phyloP scores from a whole-genome alignment of 2,888 invertebrate species.

The Ophion obscuratus region DNA sequence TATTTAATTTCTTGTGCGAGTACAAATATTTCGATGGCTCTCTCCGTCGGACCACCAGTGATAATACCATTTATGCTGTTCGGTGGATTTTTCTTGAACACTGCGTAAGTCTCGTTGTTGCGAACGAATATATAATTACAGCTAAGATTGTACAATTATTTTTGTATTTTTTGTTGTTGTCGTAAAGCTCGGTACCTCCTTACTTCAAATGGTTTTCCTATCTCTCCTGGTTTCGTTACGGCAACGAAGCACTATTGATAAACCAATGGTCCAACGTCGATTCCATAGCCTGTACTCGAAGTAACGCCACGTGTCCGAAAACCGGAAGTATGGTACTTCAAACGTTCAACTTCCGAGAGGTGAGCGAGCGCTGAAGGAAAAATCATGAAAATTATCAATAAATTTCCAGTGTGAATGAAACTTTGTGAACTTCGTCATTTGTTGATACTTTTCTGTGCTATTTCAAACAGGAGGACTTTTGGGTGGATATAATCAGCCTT shows the following conservation, averaged over 20 bases:
- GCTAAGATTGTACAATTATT: not conserved
- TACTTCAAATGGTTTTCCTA: conserved; percentile 95
- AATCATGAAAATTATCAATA: not conserved
- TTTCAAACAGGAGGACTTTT: conserved; percentile 87
- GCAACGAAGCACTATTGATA: conserved; percentile 94
- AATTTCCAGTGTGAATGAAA: not conserved
- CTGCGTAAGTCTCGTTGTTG: conserved; percentile 87
- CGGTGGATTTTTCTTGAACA: conserved; percentile 97
- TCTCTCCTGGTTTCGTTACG: conserved; percentile 96
- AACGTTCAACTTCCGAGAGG: conserved; percentile 91
- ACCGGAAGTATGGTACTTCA: conserved; percentile 92
- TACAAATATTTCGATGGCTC: conserved; percentile 93
- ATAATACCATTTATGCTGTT: conserved; percentile 97
- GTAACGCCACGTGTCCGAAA: conserved; percentile 91
- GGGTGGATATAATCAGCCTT: conserved; percentile 90
- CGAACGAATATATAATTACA: not conserved
- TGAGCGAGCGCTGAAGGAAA: conserved; percentile 78
- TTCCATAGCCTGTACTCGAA: conserved; percentile 90
- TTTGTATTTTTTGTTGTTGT: not conserved
- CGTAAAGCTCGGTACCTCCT: conserved; percentile 90
- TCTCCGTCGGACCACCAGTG: conserved; percentile 95
- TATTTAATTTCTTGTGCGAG: conserved; percentile 96
- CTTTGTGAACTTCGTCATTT: not conserved
- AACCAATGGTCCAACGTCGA: conserved; percentile 95
- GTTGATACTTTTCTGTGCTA: conserved; percentile 31